Evolutionary conservation across 2,797 vertebrate genomes (phyloP), one percentile per base, ranked within the genome.

Genomic region (Serranus cabrilla): DNA sequence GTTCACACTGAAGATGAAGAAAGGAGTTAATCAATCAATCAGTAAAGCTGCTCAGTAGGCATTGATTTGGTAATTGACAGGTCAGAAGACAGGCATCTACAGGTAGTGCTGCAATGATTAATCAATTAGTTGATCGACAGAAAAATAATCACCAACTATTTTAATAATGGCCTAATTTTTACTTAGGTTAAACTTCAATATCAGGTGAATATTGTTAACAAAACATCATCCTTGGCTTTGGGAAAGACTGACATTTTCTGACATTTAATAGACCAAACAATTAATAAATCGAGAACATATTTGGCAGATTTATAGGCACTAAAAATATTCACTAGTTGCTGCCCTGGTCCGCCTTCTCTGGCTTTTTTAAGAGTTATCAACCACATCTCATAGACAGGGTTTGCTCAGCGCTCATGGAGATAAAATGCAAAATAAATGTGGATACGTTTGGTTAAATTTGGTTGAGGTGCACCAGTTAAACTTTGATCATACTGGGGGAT

Each of bases 11-110:
- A 14, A 59, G 47, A 39, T 68, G 10, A 12, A 23, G 49, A 34
- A 20, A 51, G 25, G 2, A 43, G 43, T 20, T 25, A 13, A 62
- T 21, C 11, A 7, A 11, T 50, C 34, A 50, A 71, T 50, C 5
- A n/a, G 14, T 14, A n/a, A 17, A 39, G 39, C 20, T 3, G 3
- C 7, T 1, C 57, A 23, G 20, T 21, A 7, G 37, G 43, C 43
- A 43, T 5, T 80, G 17, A 27, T 57, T 11, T 27, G n/a, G 18
- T 49, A 10, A 39, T 49, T 42, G 50, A n/a, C n/a, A 71, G 31
- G 66, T 74, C 50, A 34, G 40, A 60, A 43, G 17, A 12, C 7
- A 11, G 5, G 17, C 13, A 7, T 34, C 34, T 34, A 34, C 8
- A 7, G 34, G 34, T 34, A 34, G 8, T 7, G 34, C 8, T 34